Conservation (phyloP, 2,113 vertebrate species). For the Malurus elegans region DNA sequence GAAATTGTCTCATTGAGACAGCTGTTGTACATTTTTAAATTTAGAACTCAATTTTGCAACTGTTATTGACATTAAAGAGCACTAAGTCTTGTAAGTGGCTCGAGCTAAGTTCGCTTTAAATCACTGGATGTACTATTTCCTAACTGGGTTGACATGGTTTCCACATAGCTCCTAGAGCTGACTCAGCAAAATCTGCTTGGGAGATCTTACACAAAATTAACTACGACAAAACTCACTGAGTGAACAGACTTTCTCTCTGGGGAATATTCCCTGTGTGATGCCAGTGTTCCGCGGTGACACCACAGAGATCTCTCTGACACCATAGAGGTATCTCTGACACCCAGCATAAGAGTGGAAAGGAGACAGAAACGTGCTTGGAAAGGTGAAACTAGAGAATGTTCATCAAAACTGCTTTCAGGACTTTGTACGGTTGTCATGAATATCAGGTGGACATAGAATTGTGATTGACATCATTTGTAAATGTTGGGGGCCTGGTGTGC, state of each 20-base stretch:
- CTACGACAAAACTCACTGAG: not conserved
- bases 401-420: not conserved
- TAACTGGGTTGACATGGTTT: not conserved
- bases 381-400: not conserved
- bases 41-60: not conserved
- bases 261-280: not conserved
- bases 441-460: not conserved
- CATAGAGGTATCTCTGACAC: not conserved
- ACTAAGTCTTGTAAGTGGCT: not conserved
- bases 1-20: not conserved
- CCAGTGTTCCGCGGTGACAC: not conserved
- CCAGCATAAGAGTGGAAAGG: not conserved
- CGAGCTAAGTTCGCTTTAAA: not conserved
- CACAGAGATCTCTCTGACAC: not conserved
- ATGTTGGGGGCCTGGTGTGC: not conserved
- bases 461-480: not conserved
- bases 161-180: not conserved
- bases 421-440: accelerated
- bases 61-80: not conserved
- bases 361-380: not conserved
- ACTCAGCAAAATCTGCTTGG: not conserved
- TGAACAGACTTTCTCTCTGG: not conserved
- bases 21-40: not conserved
- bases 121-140: not conserved
- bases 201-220: not conserved